These are phyloP conservation scores for Chironomus riparius DNA, from an alignment of 2,888 invertebrate species.

Conservation along the genomic window DNA sequence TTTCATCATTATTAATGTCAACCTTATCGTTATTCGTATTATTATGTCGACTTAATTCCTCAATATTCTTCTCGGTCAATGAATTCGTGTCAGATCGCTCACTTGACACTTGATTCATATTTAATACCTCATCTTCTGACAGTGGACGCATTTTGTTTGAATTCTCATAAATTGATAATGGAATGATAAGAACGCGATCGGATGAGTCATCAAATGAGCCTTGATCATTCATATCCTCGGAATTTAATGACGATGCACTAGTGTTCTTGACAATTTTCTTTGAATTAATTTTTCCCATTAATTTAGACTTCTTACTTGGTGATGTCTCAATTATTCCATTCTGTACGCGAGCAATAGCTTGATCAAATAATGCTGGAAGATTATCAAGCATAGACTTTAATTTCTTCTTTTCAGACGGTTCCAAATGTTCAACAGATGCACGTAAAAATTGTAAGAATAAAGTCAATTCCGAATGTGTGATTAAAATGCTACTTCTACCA, in stretches of 20 bases:
- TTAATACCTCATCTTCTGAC: slow-evolving; percentile 54
- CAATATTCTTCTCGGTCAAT: slow-evolving; percentile 34
- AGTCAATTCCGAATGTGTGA: slow-evolving; percentile 58
- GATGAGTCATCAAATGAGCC: too few relatives aligned
- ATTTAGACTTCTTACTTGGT: slow-evolving; percentile 13
- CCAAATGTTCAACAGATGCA: slow-evolving; percentile 40
- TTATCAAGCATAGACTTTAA: slow-evolving; percentile 43
- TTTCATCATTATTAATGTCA: slow-evolving; percentile 23
- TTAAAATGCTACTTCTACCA: slow-evolving; percentile 54
- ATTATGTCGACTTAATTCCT: slow-evolving; percentile 32
- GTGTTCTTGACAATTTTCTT: slow-evolving; percentile 40
- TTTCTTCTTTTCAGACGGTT: slow-evolving; percentile 42
- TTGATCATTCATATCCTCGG: not conserved
- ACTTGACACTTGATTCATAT: slow-evolving; percentile 41
- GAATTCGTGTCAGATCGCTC: slow-evolving; percentile 33
- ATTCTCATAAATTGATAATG: slow-evolving; percentile 51
- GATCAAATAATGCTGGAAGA: slow-evolving; percentile 36
- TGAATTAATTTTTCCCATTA: slow-evolving; percentile 39
- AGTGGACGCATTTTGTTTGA: slow-evolving; percentile 51
- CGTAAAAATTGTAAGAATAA: slow-evolving; percentile 51
- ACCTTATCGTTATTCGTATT: slow-evolving; percentile 26
- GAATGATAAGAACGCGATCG: slow-evolving; percentile 59
- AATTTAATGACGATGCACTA: slow-evolving; percentile 29
- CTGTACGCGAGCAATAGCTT: too few relatives aligned
- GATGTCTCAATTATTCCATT: slow-evolving; percentile 8